A percentile compares a stretch with the other conserved stretches of the same genome.
These are phyloP conservation scores for Petrolisthes cinctipes DNA, from an alignment of 2,888 invertebrate species.

Conservation along the genomic window DNA sequence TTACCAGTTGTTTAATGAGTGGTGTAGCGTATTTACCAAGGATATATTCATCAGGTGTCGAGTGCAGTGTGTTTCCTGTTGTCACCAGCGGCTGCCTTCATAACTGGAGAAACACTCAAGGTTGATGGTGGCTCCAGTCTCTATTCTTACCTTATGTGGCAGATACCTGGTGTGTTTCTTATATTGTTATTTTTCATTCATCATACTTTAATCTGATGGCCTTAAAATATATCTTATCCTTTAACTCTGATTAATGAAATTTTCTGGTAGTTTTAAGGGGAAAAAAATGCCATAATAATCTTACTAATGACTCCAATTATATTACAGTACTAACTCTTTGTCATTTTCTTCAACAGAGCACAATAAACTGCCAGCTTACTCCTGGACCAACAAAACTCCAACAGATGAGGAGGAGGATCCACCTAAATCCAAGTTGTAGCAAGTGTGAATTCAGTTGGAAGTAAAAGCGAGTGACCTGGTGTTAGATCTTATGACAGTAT, in stretches of 20 bases:
- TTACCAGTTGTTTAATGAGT: not conserved
- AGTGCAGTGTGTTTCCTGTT: constrained; percentile 72
- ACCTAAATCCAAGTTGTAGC: constrained; percentile 12
- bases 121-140: constrained; percentile 71
- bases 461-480: too few relatives aligned
- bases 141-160: constrained; percentile 67
- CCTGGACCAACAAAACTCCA: constrained; percentile 14
- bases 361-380: constrained; percentile 16
- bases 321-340: not conserved
- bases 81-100: constrained; percentile 72
- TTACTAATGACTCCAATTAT: not conserved
- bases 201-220: not conserved
- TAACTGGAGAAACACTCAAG: constrained; percentile 71
- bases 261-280: not conserved
- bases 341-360: constrained; percentile 5
- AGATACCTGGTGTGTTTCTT: constrained; percentile 44
- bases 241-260: not conserved
- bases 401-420: not conserved
- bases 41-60: constrained; percentile 67
- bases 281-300: not conserved
- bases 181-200: not conserved
- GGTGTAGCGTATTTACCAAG: not conserved
- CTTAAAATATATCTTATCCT: too few relatives aligned
- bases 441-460: not conserved
- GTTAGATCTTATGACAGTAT: too few relatives aligned